Evolutionary conservation across 2,888 invertebrate genomes (phyloP), one percentile per base, ranked within the genome.

Genomic region (Exephanes ischioxanthus): DNA sequence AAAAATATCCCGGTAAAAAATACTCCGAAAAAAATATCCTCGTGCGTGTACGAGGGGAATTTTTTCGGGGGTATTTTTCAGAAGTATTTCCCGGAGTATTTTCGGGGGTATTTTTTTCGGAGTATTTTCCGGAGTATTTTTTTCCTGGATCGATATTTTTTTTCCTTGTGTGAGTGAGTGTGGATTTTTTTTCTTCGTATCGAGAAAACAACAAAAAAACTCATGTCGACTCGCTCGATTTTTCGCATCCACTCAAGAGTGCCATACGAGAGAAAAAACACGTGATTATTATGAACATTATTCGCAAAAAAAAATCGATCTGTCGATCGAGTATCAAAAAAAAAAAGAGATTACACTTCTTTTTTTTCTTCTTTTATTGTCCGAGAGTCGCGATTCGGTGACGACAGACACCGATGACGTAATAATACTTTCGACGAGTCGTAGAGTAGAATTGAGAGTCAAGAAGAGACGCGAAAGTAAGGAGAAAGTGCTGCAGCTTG

Each of bases 331-430:
- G 22, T 58, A 58, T 26, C 3, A 41, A 70, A 67, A 53, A 67
- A 41, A 48, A 79, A 51, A 30, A 80, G 11, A 55, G 11, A 55
- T 22, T 22, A 72, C 30, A n/a, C 22, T 41, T 41, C 41, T 41
- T 41, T 41, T 37, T 41, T 41, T 41, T 58, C 30, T 55, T 55
- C 2, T 55, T 77, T 84, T 84, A 76, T 84, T 84, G 80, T 84
- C 84, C 70, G 79, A 80, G 63, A 80, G 73, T 80, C 61, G 79
- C 45, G 58, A 78, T 19, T 48, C 48, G 26, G 26, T 48, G 79
- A 71, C 58, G 73, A 30, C 6, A 45, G 3, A 61, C 48, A 22
- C 68, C 41, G 45, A 22, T 48, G 26, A 68, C 45, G 26, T 51
- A 30, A 63, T 63, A 63, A 30, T 63, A 33, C 33, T 63, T 63